Percentiles rank a stretch among this genome's conserved stretches.
phyloP scores from a whole-genome alignment of 2,113 vertebrate species.

The Gymnobelideus leadbeateri region DNA sequence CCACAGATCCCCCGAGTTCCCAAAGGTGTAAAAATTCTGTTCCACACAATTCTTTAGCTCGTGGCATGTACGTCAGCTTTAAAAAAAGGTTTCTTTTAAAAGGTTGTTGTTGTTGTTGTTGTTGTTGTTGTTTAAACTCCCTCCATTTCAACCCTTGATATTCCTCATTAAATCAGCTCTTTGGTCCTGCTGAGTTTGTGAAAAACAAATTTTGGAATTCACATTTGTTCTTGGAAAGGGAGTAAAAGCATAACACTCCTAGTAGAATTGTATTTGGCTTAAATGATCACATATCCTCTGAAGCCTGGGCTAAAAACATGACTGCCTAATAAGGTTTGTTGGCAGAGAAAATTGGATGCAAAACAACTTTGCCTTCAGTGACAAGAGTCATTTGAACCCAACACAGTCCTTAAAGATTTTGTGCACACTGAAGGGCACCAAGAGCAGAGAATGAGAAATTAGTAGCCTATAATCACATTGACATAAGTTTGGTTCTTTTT shows the following conservation, averaged over 20 bases:
- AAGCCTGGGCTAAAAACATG: not conserved
- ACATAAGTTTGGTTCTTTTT: not conserved
- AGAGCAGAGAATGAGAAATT: not conserved
- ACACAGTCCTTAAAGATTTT: not conserved
- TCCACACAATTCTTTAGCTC: not conserved
- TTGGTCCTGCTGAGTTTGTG: not conserved
- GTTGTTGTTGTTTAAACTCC: not conserved
- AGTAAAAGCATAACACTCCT: conserved; percentile 45
- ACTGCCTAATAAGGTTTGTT: not conserved
- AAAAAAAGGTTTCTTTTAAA: not conserved
- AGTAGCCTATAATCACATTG: not conserved
- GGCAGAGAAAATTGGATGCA: not conserved
- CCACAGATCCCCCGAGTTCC: not conserved
- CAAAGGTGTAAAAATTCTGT: conserved; percentile 37
- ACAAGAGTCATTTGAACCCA: not conserved
- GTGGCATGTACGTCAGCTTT: conserved; percentile 5
- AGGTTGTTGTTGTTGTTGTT: too few relatives aligned
- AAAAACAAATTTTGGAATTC: conserved; percentile 49
- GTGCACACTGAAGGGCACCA: not conserved
- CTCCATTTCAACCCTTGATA: not conserved
- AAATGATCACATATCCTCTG: conserved; percentile 34
- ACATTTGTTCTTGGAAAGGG: conserved; percentile 37
- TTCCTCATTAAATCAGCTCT: conserved; percentile 8
- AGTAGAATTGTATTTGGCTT: conserved; percentile 4
- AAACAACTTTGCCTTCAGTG: not conserved